Conservation (phyloP, 2,797 vertebrate genomes). For the Remorina albescens region DNA sequence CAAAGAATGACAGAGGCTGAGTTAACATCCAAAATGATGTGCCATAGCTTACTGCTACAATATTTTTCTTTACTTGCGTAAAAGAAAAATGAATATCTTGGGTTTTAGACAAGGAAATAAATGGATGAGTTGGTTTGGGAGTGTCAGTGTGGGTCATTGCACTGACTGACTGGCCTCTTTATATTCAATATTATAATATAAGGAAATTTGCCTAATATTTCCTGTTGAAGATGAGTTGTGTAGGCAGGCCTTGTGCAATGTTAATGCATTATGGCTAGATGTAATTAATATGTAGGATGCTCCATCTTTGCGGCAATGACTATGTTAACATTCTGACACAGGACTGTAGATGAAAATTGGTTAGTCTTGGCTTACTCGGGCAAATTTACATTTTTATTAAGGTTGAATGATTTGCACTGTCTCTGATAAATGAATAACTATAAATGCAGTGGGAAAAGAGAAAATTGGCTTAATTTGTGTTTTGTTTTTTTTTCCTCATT, state of each 20-base stretch:
- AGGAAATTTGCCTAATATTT: not conserved
- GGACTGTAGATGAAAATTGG: constrained; percentile 22
- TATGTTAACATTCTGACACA: constrained; percentile 35
- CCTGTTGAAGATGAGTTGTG: not conserved
- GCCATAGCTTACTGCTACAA: not conserved
- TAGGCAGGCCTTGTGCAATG: constrained; percentile 2
- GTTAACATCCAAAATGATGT: not conserved
- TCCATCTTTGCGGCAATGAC: constrained; percentile 11
- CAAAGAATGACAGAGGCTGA: not conserved
- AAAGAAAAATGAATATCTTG: not conserved
- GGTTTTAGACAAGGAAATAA: not conserved
- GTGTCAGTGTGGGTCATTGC: not conserved
- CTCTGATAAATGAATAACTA: constrained; percentile 2
- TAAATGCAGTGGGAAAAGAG: not conserved
- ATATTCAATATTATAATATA: not conserved
- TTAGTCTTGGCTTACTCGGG: not conserved
- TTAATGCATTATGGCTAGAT: not conserved
- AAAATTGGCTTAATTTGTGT: not conserved
- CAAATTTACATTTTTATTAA: constrained; percentile 54
- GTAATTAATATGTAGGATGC: constrained; percentile 28
- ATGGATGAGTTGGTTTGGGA: not conserved
- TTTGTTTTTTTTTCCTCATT: not conserved
- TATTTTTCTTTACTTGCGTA: not conserved
- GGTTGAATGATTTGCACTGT: constrained; percentile 19
- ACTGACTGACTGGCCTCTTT: not conserved